A percentile compares a stretch with the other conserved stretches of the same genome.
Evolutionary conservation across 2,113 vertebrate species (phyloP).

Genomic region (Bambusicola thoracicus): DNA sequence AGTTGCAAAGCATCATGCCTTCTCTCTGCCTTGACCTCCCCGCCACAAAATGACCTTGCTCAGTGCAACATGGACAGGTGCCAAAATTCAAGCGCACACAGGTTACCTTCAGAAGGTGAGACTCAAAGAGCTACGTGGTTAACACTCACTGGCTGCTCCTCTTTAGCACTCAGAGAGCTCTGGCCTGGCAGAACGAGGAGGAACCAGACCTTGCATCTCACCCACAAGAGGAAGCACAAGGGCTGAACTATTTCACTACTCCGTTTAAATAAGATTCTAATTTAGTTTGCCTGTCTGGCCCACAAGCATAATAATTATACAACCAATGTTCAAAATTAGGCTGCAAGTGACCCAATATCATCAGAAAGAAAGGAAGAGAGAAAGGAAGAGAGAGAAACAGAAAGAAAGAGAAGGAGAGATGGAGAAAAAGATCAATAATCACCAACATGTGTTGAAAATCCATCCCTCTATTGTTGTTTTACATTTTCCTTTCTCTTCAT

Average conservation of each 20-base stretch:
- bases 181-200: constrained; percentile 36
- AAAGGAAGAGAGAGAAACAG: background rate
- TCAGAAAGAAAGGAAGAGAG: background rate
- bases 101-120: constrained; percentile 46
- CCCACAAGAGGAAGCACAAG: constrained; percentile 47
- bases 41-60: constrained; percentile 26
- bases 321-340: background rate
- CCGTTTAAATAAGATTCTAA: constrained; percentile 42
- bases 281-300: constrained; percentile 24
- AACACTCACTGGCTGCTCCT: constrained; percentile 21
- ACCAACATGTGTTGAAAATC: background rate
- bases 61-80: background rate
- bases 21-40: constrained; percentile 40
- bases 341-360: background rate
- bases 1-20: background rate
- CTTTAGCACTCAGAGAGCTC: constrained; percentile 23
- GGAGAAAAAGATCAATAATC: background rate
- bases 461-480: background rate
- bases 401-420: background rate
- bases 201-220: background rate
- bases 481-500: background rate
- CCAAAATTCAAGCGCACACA: background rate
- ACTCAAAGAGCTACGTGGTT: constrained; percentile 17
- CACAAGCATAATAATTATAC: constrained; percentile 42
- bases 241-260: constrained; percentile 50